phyloP scores from a whole-genome alignment of 2,113 vertebrate genomes.

The Puffinus mauretanicus region DNA sequence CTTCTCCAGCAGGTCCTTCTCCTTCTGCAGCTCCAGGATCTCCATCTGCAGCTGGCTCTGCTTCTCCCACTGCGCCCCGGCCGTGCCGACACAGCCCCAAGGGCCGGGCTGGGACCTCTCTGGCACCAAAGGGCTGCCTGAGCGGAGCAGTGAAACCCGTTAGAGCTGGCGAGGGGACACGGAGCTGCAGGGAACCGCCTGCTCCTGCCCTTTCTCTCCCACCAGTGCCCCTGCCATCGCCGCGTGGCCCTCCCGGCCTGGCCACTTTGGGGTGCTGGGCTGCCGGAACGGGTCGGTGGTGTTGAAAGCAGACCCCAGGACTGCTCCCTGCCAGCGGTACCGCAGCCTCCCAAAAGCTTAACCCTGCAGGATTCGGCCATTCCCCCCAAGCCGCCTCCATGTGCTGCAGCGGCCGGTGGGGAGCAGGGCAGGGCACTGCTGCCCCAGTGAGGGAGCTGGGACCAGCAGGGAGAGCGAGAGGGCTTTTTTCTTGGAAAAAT shows the following conservation, averaged over 20 bases:
- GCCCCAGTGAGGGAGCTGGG: not conserved
- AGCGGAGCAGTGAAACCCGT: not conserved
- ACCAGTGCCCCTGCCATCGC: not conserved
- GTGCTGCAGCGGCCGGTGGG: not conserved
- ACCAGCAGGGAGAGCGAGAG: too few relatives aligned
- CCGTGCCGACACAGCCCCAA: fast-evolving
- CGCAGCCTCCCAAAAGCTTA: not conserved
- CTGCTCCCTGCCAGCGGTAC: not conserved
- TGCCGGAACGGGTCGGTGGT: not conserved
- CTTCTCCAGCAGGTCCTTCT: not conserved
- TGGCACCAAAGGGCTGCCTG: not conserved
- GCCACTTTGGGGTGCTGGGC: not conserved
- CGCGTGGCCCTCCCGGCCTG: fast-evolving
- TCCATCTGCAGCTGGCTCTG: not conserved
- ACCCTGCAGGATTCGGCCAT: not conserved
- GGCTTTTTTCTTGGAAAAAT: not conserved
- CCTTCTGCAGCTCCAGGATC: not conserved
- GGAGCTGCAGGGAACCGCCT: not conserved
- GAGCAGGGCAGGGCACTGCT: not conserved
- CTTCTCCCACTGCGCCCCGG: not conserved
- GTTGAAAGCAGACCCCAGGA: not conserved
- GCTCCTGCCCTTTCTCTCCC: not conserved
- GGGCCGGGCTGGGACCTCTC: not conserved
- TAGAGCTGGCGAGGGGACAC: not conserved
- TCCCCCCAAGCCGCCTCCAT: not conserved